Evolutionary conservation across 2,797 vertebrate species (phyloP), one percentile per base, ranked within the genome.

Genomic region (Hylomyscus alleni): DNA sequence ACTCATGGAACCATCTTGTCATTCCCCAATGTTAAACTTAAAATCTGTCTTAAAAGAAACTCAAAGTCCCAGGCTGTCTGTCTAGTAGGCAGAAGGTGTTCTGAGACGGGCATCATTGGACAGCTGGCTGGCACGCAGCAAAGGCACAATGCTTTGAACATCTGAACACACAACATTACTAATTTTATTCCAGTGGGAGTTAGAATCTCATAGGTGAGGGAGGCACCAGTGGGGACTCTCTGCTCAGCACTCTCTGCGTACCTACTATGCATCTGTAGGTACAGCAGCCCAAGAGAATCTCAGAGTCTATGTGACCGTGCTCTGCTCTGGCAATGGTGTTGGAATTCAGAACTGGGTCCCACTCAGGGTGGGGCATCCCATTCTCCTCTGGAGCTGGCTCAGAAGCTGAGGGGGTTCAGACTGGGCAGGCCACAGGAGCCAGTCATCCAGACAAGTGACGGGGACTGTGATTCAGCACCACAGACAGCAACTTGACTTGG

Each of bases 231-330:
- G 12, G 73, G 75, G 15, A 3, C 13, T 31, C 40, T 31, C 62
- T 11, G 2, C 31, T 84, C 22, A 26, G 37, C 29, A 19, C 78
- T 37, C 22, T 92, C 0, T 10, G 31, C 17, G 24, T 3, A 6
- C 58, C 65, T 67, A 6, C 13, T 4, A 15, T 0, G 0, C 12
- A 4, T 11, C 47, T 54, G 31, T 11, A 14, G 34, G 62, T 1
- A n/a, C 1, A 9, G 50, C 47, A 54, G 26, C 44, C 62, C 82
- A 34, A 40, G 22, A 40, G 24, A 52, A 14, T 44, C 44, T 24
- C n/a, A 15, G 72, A 62, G 73, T 44, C 76, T n/a, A 6, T 20
- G 13, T 54, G 31, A 1, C 58, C 19, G 37, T 24, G 3, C 19
- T 50, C 56, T 52, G 22, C 26, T 6, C 4, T 3, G 6, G 22